These are phyloP conservation scores for Mus musculus DNA, from an alignment of 2,113 vertebrate genomes.

Conservation along the genomic window GRCm39 chr5:142219001-142219500, in stretches of 20 bases:
- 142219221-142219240: conserved; percentile 14
- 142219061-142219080: neutral
- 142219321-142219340: neutral
- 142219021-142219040: neutral
- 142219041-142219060: neutral
- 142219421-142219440: neutral
- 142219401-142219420: neutral
- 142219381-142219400: neutral
- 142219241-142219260: neutral
- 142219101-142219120: neutral
- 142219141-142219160: neutral
- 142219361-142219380: neutral
- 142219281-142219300: neutral
- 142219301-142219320: neutral
- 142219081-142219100: neutral
- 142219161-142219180: neutral
- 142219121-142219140: neutral
- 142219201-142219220: conserved; percentile 15
- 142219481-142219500: neutral
- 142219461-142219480: neutral
- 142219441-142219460: neutral
- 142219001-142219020: neutral
- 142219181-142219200: conserved; percentile 29
- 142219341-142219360: neutral
- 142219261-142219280: neutral